These are phyloP conservation scores for Falco biarmicus DNA, from an alignment of 2,797 vertebrate species.

Conservation along the genomic window DNA sequence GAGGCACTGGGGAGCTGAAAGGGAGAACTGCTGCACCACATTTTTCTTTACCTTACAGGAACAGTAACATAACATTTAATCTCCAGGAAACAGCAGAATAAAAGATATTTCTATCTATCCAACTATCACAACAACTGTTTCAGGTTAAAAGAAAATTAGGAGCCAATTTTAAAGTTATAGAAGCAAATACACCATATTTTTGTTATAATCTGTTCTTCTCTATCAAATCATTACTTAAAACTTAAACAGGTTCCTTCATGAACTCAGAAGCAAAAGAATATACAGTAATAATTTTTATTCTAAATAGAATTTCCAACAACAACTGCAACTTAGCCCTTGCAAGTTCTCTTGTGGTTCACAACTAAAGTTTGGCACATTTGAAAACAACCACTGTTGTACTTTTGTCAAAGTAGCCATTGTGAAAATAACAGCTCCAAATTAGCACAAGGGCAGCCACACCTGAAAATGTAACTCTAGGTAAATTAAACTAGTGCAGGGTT, in stretches of 20 bases:
- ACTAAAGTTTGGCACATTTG: background rate
- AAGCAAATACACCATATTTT: background rate
- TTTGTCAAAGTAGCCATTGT: background rate
- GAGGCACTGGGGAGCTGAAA: background rate
- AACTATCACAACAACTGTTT: background rate
- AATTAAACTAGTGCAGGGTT: background rate
- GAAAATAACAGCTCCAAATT: background rate
- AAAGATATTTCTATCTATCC: background rate
- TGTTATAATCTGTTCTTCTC: background rate
- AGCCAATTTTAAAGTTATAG: background rate
- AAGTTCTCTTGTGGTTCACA: background rate
- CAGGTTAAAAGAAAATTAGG: background rate
- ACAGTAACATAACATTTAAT: background rate
- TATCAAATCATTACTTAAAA: background rate
- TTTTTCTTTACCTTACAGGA: background rate
- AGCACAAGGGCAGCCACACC: background rate
- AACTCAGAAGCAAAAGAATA: background rate
- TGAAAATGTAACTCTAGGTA: background rate
- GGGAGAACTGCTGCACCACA: background rate
- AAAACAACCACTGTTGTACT: background rate
- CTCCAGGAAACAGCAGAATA: background rate
- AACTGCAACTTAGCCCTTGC: background rate
- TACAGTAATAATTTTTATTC: background rate
- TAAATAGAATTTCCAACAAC: background rate
- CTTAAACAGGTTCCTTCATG: background rate